Conservation (phyloP, 1,140 invertebrate genomes). For the Zophobas morio region DNA sequence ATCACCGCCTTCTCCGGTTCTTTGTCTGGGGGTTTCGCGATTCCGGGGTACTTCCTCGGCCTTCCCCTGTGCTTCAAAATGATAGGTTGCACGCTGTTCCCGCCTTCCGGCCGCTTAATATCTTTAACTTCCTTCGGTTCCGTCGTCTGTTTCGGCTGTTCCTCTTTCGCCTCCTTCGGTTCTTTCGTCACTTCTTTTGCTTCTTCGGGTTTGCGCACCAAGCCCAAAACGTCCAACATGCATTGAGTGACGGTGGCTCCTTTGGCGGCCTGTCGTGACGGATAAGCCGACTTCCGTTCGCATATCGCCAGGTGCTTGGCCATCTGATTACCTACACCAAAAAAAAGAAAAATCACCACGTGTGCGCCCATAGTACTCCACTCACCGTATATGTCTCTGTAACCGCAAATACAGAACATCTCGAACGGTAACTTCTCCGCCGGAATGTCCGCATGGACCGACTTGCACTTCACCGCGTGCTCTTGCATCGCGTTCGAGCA, state of each 20-base stretch:
- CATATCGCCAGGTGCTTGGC: slow-evolving; percentile 76
- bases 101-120: neutral
- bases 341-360: too few relatives aligned
- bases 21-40: neutral
- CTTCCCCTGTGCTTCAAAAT: slow-evolving; percentile 28
- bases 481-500: slow-evolving; percentile 82
- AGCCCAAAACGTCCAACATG: slow-evolving; percentile 72
- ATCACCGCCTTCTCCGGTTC: neutral
- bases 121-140: neutral
- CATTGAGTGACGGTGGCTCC: slow-evolving; percentile 71
- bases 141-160: slow-evolving; percentile 13
- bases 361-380: too few relatives aligned
- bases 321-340: slow-evolving; percentile 74
- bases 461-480: slow-evolving; percentile 76
- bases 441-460: slow-evolving; percentile 70
- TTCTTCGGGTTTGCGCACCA: slow-evolving; percentile 68
- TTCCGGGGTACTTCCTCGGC: neutral
- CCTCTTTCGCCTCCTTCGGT: too few relatives aligned
- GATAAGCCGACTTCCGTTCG: slow-evolving; percentile 75
- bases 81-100: slow-evolving; percentile 15
- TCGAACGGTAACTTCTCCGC: slow-evolving; percentile 71
- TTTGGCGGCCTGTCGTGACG: slow-evolving; percentile 72
- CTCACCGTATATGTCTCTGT: slow-evolving; percentile 75
- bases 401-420: slow-evolving; percentile 84
- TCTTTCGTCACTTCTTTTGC: neutral